phyloP scores from a whole-genome alignment of 37 sponge, comb jelly and placozoan species.

The Halisarca cf. caerulea region DNA sequence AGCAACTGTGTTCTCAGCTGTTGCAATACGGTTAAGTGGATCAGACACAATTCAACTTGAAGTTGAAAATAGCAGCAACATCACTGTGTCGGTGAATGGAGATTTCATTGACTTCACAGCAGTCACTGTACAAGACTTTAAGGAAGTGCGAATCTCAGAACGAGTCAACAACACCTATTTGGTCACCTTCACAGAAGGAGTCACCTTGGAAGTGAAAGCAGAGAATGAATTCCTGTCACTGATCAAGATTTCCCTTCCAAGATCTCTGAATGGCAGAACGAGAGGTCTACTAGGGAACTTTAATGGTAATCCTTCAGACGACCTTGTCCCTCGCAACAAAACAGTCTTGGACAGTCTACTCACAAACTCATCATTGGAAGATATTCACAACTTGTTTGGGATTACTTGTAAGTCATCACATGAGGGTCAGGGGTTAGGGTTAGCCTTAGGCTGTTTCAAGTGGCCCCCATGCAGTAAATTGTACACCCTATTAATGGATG shows the following conservation, averaged over 20 bases:
- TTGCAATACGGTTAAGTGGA: slow-evolving; percentile 37
- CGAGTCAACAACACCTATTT: slow-evolving; percentile 21
- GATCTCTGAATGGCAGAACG: background rate
- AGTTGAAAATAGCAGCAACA: background rate
- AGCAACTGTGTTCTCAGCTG: slow-evolving; percentile 70
- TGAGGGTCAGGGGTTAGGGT: too few relatives aligned
- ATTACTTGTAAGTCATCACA: slow-evolving; percentile 31
- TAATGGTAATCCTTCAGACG: slow-evolving; percentile 43
- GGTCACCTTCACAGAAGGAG: slow-evolving; percentile 16
- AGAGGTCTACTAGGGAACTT: slow-evolving; percentile 38
- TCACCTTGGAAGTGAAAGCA: background rate
- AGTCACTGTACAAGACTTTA: background rate
- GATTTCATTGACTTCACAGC: slow-evolving; percentile 28
- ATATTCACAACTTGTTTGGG: slow-evolving; percentile 39
- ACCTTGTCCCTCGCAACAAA: slow-evolving; percentile 24
- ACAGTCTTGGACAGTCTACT: background rate
- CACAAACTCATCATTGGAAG: slow-evolving; percentile 26
- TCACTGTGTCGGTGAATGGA: background rate
- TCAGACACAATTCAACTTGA: slow-evolving; percentile 39
- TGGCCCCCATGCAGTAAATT: too few relatives aligned
- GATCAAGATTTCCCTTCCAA: slow-evolving; percentile 8
- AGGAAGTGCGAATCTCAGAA: slow-evolving; percentile 12
- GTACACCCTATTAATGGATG: too few relatives aligned
- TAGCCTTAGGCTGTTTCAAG: too few relatives aligned
- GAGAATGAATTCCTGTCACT: slow-evolving; percentile 34